Evolutionary conservation across 2,113 vertebrate genomes (phyloP), one percentile per base, ranked within the genome.

Genomic region (Anser cygnoides): DNA sequence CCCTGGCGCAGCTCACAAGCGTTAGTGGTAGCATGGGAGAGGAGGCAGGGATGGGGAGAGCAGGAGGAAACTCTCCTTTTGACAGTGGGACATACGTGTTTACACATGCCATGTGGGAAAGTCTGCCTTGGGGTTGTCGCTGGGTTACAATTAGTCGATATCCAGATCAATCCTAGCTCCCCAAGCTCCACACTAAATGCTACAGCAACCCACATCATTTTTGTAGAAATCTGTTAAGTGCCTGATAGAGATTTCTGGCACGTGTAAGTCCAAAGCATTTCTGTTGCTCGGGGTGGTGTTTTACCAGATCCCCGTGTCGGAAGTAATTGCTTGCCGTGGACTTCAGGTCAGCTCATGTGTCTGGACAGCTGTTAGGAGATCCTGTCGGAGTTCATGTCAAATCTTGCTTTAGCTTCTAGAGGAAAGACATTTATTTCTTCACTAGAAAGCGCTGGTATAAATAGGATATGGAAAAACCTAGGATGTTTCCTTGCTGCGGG

Each of bases 401-500:
- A 88, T 96, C 92, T 96, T 95, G 95, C 93, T 94, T 91, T 59
- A 87, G 81, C 92, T 93, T 77, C 84, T 88, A 35, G 50, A 57
- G 84, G 89, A 95, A 95, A 81, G 87, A 83, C 82, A 68, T 93
- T 68, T 91, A 88, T 95, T 97, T 96, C 93, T 97, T 95, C 91
- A 62, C 94, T 96, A 90, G 91, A 95, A 96, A 93, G 66, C 89
- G n/a, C 37, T 87, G 91, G 61, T 92, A 95, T 95, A 95, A 97
- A 96, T 95, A 97, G 93, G 89, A 91, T 43, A 89, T 83, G 92
- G 89, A 94, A 91, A 70, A 84, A 89, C 10, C 76, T 66, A 49
- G 70, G 79, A 94, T 55, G 92, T 94, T 92, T 95, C 87, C 91
- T 84, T 84, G 68, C 86, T 73, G 70, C 68, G 55, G 93, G 96